Evolutionary conservation across 2,888 invertebrate species (phyloP).

Genomic region (Punctoribates punctum): DNA sequence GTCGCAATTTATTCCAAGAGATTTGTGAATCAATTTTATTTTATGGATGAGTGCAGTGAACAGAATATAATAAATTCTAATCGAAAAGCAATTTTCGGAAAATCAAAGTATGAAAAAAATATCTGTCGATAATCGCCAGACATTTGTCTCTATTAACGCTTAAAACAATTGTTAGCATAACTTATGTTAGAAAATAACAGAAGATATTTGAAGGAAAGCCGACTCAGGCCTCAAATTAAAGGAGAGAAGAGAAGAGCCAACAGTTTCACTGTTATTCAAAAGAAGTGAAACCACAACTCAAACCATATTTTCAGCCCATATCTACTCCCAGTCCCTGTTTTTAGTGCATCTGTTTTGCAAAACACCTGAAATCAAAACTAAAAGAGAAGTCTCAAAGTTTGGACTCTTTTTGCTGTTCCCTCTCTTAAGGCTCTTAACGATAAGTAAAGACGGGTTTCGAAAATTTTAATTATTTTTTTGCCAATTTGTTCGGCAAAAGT

Average conservation of each 20-base stretch:
- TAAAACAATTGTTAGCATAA: neutral
- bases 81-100: neutral
- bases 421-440: neutral
- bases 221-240: constrained; percentile 19
- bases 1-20: too few species aligned
- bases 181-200: neutral
- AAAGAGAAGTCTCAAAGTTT: too few species aligned
- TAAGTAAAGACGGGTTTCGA: neutral
- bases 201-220: neutral
- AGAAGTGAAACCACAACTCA: constrained; percentile 16
- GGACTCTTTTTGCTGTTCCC: neutral
- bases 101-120: neutral
- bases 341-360: neutral
- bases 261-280: neutral
- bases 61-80: too few species aligned
- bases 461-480: neutral
- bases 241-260: constrained; percentile 18
- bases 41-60: too few species aligned
- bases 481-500: neutral
- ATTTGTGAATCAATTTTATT: too few species aligned
- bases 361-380: neutral
- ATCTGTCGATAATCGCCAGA: neutral
- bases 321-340: neutral
- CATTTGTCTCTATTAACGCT: constrained; percentile 32
- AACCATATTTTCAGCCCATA: neutral